Evolutionary conservation across 1,140 invertebrate genomes (phyloP).

Genomic region (Lithobius niger): DNA sequence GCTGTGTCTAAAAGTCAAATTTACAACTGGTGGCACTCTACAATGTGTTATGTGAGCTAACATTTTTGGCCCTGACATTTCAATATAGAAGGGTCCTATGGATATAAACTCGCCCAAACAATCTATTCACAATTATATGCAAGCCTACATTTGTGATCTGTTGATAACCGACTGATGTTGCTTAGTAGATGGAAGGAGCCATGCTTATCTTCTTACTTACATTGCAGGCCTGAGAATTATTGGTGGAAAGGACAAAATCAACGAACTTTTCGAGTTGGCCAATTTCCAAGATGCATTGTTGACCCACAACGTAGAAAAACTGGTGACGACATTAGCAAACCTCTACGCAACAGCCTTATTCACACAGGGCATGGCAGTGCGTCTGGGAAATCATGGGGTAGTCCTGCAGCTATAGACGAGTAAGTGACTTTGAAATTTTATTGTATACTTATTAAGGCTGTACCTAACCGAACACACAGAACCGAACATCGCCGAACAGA

Average conservation of each 20-base stretch:
- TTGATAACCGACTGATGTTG: too few relatives aligned
- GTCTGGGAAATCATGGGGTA: constrained; percentile 71
- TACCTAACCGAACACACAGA: too few relatives aligned
- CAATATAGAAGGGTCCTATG: too few relatives aligned
- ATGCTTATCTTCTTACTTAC: constrained; percentile 4
- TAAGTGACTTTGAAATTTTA: constrained; percentile 21
- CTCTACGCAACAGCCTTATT: constrained; percentile 70
- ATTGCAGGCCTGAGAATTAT: constrained; percentile 58
- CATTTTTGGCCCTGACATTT: too few relatives aligned
- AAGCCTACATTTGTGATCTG: too few relatives aligned
- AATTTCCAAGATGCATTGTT: constrained; percentile 48
- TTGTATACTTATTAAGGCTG: too few relatives aligned
- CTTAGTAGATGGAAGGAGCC: not conserved
- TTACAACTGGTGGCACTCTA: too few relatives aligned
- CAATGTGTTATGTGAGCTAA: too few relatives aligned
- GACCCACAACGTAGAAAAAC: constrained; percentile 50
- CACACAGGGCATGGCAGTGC: constrained; percentile 48
- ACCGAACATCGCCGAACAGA: too few relatives aligned
- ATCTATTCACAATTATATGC: too few relatives aligned
- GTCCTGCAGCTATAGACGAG: constrained; percentile 62
- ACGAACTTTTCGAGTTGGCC: constrained; percentile 68
- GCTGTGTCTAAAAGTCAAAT: too few relatives aligned
- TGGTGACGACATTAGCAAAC: constrained; percentile 57
- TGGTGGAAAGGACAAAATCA: constrained; percentile 96
- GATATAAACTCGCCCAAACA: too few relatives aligned